phyloP scores from a whole-genome alignment of 2,888 invertebrate genomes.

The Thera britannica region DNA sequence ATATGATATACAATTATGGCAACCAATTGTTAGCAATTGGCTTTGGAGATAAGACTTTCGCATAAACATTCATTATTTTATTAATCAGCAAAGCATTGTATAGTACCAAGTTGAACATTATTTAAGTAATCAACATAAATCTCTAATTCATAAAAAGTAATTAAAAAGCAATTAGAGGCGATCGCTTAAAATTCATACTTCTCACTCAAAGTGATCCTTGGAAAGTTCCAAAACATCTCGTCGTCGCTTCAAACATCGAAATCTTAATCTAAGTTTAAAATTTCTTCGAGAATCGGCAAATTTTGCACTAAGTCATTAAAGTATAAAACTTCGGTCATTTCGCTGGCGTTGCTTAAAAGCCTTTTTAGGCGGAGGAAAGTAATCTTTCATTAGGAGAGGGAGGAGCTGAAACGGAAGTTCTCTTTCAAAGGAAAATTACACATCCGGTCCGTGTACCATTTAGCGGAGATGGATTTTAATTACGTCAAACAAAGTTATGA shows the following conservation, averaged over 20 bases:
- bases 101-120: constrained; percentile 14
- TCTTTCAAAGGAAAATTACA: constrained; percentile 84
- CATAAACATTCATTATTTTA: constrained; percentile 22
- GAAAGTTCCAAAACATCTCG: constrained; percentile 75
- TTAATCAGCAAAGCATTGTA: too few relatives aligned
- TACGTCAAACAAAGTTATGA: constrained; percentile 79
- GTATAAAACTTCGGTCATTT: constrained; percentile 85
- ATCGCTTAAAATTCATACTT: constrained; percentile 79
- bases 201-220: constrained; percentile 69
- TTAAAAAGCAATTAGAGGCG: constrained; percentile 81
- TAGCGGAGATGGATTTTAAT: constrained; percentile 82
- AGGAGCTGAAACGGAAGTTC: constrained; percentile 84
- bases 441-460: constrained; percentile 74
- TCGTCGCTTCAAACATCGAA: constrained; percentile 77
- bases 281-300: constrained; percentile 83
- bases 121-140: constrained; percentile 41
- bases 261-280: constrained; percentile 85
- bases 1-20: too few relatives aligned
- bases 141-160: constrained; percentile 72
- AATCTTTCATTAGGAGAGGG: constrained; percentile 84
- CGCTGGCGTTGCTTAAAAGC: constrained; percentile 84
- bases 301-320: constrained; percentile 85
- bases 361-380: constrained; percentile 84
- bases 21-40: too few relatives aligned
- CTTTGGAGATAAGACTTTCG: background rate